Evolutionary conservation across 2,888 invertebrate species (phyloP).

Genomic region (Cactoblastis cactorum): DNA sequence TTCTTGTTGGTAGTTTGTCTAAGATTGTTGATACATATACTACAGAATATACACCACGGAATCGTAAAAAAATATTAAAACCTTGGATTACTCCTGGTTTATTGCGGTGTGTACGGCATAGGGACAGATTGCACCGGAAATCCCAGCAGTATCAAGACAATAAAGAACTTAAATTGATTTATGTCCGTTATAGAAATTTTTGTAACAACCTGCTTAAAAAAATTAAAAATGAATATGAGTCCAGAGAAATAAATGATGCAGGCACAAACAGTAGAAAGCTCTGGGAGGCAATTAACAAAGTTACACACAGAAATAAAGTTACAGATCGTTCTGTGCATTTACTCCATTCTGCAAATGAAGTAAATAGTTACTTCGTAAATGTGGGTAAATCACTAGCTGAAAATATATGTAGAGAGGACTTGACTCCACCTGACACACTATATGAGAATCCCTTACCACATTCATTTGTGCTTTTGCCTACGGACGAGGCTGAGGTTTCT

Average conservation of each 20-base stretch:
- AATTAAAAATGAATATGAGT: not conserved
- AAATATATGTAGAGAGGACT: not conserved
- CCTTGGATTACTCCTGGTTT: conserved; percentile 3
- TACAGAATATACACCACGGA: not conserved
- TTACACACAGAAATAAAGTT: not conserved
- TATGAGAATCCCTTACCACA: not conserved
- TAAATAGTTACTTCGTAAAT: not conserved
- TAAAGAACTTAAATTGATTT: not conserved
- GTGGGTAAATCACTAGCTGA: not conserved
- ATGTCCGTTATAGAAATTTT: not conserved
- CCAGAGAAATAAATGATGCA: not conserved
- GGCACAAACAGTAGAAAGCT: not conserved
- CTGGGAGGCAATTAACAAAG: not conserved
- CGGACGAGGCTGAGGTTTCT: not conserved
- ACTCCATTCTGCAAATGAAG: not conserved
- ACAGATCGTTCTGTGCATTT: not conserved
- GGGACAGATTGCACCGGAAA: not conserved
- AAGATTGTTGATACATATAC: not conserved
- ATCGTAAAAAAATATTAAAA: too few species aligned
- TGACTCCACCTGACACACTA: not conserved
- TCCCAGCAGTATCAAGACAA: not conserved
- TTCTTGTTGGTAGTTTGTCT: not conserved
- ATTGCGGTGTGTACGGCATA: not conserved
- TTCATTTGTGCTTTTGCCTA: not conserved
- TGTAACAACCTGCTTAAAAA: conserved; percentile 2